Percentiles rank a stretch among this genome's conserved stretches.
Conservation (phyloP, 2,113 vertebrate species). For the Actenoides lindsayi region DNA sequence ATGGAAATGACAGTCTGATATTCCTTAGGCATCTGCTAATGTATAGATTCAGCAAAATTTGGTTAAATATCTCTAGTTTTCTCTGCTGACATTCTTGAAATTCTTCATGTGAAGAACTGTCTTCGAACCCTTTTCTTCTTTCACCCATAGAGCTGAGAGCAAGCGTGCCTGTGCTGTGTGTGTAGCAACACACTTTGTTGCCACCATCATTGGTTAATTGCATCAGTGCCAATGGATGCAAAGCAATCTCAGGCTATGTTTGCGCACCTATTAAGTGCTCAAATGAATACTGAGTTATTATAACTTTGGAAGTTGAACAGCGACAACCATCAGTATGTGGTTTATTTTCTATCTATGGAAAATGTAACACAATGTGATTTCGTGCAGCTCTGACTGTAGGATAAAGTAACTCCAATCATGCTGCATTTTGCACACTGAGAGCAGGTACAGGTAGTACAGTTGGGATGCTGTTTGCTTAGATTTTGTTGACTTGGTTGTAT, state of each 20-base stretch:
- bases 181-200: fast-evolving
- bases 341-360: not conserved
- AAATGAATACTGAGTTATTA: not conserved
- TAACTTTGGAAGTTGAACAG: not conserved
- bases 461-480: not conserved
- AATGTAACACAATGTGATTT: not conserved
- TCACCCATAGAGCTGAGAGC: not conserved
- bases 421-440: not conserved
- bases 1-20: not conserved
- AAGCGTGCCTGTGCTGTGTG: fast-evolving
- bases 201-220: not conserved
- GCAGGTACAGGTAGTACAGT: fast-evolving
- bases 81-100: not conserved
- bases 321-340: fast-evolving
- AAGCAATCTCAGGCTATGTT: not conserved
- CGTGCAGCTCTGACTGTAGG: not conserved
- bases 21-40: not conserved
- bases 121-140: not conserved
- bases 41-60: not conserved
- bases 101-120: not conserved
- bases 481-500: not conserved
- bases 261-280: not conserved
- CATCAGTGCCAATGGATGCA: not conserved
- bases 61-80: not conserved
- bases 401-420: not conserved